Conservation (phyloP, 2,113 vertebrate genomes). For the Eurystomus gularis region DNA sequence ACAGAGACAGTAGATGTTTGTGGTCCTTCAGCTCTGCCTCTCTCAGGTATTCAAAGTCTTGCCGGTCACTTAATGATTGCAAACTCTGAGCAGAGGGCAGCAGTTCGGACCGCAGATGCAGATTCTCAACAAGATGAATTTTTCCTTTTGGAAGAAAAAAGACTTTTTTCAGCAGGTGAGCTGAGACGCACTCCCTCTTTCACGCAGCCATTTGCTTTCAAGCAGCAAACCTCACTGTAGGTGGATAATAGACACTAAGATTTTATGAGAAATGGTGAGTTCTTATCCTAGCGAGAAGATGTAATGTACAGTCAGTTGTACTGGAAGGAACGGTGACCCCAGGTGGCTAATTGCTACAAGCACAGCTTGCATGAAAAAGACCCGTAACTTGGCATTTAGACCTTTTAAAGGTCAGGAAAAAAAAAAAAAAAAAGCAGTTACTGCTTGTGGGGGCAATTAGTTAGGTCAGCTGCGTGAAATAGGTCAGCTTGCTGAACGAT, state of each 20-base stretch:
- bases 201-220: not conserved
- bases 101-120: not conserved
- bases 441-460: not conserved
- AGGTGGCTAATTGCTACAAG: not conserved
- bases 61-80: not conserved
- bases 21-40: not conserved
- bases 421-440: fast-evolving
- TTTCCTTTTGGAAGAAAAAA: not conserved
- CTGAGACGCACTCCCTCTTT: not conserved
- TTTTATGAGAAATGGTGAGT: not conserved
- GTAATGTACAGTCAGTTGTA: not conserved
- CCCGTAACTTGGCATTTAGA: not conserved
- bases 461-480: not conserved
- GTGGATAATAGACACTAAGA: not conserved
- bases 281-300: not conserved
- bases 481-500: not conserved
- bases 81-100: not conserved
- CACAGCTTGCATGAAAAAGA: not conserved
- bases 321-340: not conserved
- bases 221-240: not conserved
- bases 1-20: not conserved
- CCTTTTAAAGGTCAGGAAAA: constrained; percentile 19
- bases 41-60: not conserved
- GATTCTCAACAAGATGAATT: not conserved
- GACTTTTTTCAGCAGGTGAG: not conserved